Evolutionary conservation across 2,888 invertebrate genomes (phyloP).

Genomic region (Dexiosoma caninum): DNA sequence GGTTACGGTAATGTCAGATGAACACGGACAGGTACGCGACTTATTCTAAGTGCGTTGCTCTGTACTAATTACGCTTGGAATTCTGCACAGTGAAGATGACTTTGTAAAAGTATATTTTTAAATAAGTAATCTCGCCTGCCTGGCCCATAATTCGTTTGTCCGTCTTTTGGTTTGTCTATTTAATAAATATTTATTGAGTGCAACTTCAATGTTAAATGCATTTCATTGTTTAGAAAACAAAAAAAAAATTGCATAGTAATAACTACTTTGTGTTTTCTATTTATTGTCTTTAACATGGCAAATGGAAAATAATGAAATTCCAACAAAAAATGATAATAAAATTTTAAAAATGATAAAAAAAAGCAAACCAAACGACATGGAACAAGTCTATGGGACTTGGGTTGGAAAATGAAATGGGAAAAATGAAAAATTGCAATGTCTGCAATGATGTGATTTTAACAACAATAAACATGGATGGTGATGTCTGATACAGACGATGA

Average conservation of each 20-base stretch:
- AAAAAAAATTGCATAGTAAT: constrained; percentile 43
- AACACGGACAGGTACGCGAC: too few relatives aligned
- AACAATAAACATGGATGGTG: constrained; percentile 32
- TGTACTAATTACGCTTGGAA: too few relatives aligned
- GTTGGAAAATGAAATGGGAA: constrained; percentile 31
- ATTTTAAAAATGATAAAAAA: background rate
- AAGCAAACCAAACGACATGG: background rate
- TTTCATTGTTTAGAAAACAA: constrained; percentile 48
- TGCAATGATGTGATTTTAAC: constrained; percentile 44
- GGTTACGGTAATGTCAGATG: too few relatives aligned
- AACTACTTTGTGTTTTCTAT: constrained; percentile 32
- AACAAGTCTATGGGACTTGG: constrained; percentile 9
- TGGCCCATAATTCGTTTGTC: constrained; percentile 6
- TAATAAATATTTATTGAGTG: constrained; percentile 58
- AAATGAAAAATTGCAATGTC: constrained; percentile 52
- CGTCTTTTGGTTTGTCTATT: constrained; percentile 13
- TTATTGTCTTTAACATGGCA: constrained; percentile 37
- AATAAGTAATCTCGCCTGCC: too few relatives aligned
- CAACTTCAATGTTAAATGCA: constrained; percentile 58
- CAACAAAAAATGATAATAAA: constrained; percentile 5
- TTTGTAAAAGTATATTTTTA: too few relatives aligned
- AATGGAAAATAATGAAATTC: constrained; percentile 13
- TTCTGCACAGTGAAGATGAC: too few relatives aligned
- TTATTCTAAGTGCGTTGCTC: too few relatives aligned
- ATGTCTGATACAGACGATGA: constrained; percentile 45